These are phyloP conservation scores for Lasioglossum oenotherae DNA, from an alignment of 2,888 invertebrate species.

Conservation along the genomic window DNA sequence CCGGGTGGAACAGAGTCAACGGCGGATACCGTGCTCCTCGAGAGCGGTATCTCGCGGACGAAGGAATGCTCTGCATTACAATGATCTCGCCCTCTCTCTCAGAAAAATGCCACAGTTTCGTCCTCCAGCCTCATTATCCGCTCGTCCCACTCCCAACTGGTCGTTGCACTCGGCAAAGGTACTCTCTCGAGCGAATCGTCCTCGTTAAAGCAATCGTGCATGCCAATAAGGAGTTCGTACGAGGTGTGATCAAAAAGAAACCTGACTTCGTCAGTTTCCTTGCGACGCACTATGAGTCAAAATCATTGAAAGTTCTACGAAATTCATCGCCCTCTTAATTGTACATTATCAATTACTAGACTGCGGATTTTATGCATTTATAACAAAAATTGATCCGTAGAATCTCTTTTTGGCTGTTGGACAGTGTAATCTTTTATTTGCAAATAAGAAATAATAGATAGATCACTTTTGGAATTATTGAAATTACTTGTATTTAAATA, in stretches of 20 bases:
- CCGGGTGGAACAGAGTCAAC: not conserved
- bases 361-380: too few relatives aligned
- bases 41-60: not conserved
- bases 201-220: conserved; percentile 8
- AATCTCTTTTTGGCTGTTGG: too few relatives aligned
- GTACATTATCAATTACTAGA: too few relatives aligned
- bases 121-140: conserved; percentile 5
- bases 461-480: too few relatives aligned
- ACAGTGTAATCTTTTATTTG: too few relatives aligned
- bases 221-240: not conserved
- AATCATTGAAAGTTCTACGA: too few relatives aligned
- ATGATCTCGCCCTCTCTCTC: not conserved
- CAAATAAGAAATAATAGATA: too few relatives aligned
- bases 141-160: not conserved
- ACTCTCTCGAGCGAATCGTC: not conserved
- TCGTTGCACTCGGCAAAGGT: not conserved
- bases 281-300: too few relatives aligned
- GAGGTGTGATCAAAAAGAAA: not conserved
- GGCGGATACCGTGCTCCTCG: not conserved
- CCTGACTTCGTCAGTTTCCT: not conserved
- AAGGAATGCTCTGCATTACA: not conserved
- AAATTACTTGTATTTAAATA: too few relatives aligned
- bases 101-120: conserved; percentile 2
- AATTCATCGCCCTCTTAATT: too few relatives aligned
- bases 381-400: too few relatives aligned